A percentile compares a stretch with the other conserved stretches of the same genome.
phyloP scores from a whole-genome alignment of 2,113 vertebrate species.

The Xiphophorus hellerii region DNA sequence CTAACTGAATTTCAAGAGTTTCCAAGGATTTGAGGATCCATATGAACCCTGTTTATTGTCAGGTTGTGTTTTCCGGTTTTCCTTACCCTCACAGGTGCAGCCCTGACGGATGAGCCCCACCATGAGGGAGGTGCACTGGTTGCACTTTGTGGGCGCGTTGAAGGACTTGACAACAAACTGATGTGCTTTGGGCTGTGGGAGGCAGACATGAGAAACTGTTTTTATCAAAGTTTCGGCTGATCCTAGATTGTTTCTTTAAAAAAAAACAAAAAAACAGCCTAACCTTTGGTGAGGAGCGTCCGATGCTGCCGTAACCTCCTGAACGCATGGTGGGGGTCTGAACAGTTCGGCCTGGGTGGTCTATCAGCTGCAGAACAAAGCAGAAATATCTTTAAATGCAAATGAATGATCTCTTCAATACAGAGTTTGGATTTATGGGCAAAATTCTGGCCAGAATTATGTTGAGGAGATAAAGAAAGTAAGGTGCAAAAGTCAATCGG shows the following conservation, averaged over 20 bases:
- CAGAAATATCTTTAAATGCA: not conserved
- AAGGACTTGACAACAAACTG: constrained; percentile 98
- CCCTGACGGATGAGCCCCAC: constrained; percentile 98
- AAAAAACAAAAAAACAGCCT: not conserved
- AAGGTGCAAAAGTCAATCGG: too few relatives aligned
- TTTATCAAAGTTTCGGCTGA: not conserved
- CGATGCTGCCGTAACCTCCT: constrained; percentile 85
- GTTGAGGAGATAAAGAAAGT: too few relatives aligned
- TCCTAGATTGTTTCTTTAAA: not conserved
- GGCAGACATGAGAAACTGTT: constrained; percentile 6
- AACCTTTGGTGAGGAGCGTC: constrained; percentile 89
- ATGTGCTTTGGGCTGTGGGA: constrained; percentile 92
- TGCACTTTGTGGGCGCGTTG: constrained; percentile 93
- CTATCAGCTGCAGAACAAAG: constrained; percentile 81
- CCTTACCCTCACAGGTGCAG: constrained; percentile 96
- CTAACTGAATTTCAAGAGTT: too few relatives aligned
- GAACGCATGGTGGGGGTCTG: constrained; percentile 93
- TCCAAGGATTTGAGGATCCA: too few relatives aligned
- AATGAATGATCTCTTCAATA: too few relatives aligned
- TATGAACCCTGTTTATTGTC: too few relatives aligned
- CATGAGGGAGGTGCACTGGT: constrained; percentile 97
- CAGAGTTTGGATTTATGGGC: too few relatives aligned
- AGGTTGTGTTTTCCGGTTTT: not conserved
- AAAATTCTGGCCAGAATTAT: too few relatives aligned
- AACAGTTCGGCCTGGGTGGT: constrained; percentile 83